These are phyloP conservation scores for Pachyseris speciosa DNA, from an alignment of 64 coral and sea anemone genomes.

Conservation along the genomic window DNA sequence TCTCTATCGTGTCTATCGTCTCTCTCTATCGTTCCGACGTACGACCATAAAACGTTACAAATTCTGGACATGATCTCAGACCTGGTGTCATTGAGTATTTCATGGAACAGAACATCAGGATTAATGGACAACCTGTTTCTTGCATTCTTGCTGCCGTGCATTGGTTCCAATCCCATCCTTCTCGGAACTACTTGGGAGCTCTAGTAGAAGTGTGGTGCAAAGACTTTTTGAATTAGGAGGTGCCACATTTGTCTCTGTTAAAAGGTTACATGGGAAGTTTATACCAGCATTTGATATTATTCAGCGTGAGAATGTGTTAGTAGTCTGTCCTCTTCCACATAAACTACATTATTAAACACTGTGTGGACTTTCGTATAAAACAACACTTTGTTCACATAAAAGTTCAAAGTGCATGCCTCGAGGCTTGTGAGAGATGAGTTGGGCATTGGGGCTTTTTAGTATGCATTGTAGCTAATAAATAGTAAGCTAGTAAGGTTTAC, in stretches of 20 bases:
- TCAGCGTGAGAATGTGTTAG: constrained; percentile 45
- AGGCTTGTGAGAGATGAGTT: no score
- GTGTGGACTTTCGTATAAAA: no score
- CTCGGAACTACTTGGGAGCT: constrained; percentile 10
- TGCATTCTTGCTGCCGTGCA: constrained; percentile 65
- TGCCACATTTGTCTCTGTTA: constrained; percentile 58
- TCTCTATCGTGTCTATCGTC: no score
- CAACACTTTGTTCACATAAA: no score
- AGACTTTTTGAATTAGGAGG: constrained; percentile 55
- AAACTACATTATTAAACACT: not conserved
- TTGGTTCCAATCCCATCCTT: constrained; percentile 65
- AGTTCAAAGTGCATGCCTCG: no score
- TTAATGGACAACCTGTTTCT: constrained; percentile 25
- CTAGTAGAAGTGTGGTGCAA: constrained; percentile 71
- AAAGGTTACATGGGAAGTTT: constrained; percentile 68
- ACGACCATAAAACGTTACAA: no score
- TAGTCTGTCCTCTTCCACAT: constrained; percentile 61
- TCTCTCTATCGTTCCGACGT: no score
- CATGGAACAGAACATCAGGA: constrained; percentile 58
- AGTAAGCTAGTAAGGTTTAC: no score
- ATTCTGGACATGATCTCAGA: constrained; percentile 33
- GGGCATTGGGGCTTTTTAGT: no score
- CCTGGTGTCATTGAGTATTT: constrained; percentile 62
- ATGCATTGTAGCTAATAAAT: no score
- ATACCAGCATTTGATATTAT: constrained; percentile 67